These are phyloP conservation scores for Ahaetulla prasina DNA, from an alignment of 2,113 vertebrate species.

Conservation along the genomic window DNA sequence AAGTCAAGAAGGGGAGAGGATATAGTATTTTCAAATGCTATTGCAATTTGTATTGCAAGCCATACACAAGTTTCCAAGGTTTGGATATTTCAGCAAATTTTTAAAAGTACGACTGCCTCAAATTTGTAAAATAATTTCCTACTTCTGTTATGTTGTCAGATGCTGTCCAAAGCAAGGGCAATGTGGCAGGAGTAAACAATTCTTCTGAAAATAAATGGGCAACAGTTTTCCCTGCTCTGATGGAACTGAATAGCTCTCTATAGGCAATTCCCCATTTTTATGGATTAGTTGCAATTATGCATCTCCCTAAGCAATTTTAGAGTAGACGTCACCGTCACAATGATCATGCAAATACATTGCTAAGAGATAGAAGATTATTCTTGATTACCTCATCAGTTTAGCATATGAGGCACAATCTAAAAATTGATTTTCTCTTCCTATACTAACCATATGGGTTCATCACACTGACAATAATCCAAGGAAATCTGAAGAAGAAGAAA, in stretches of 20 bases:
- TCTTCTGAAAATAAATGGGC: background rate
- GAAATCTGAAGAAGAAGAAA: background rate
- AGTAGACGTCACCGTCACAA: background rate
- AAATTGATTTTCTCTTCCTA: background rate
- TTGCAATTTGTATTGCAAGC: background rate
- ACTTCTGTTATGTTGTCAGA: background rate
- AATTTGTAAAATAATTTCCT: background rate
- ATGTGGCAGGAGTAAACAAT: background rate
- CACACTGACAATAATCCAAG: background rate
- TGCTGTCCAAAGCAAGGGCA: background rate
- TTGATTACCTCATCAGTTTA: background rate
- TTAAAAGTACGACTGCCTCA: background rate
- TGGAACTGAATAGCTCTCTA: background rate
- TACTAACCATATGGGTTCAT: background rate
- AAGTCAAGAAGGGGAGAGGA: background rate
- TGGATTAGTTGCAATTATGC: background rate
- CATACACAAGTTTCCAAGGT: background rate
- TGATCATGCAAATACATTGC: background rate
- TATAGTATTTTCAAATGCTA: too few relatives aligned
- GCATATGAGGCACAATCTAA: background rate
- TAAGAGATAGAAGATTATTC: background rate
- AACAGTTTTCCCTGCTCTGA: background rate
- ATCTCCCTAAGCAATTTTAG: background rate
- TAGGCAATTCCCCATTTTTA: background rate
- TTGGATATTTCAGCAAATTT: background rate